Conservation (phyloP, 2,113 vertebrate genomes). For the Gadus macrocephalus region DNA sequence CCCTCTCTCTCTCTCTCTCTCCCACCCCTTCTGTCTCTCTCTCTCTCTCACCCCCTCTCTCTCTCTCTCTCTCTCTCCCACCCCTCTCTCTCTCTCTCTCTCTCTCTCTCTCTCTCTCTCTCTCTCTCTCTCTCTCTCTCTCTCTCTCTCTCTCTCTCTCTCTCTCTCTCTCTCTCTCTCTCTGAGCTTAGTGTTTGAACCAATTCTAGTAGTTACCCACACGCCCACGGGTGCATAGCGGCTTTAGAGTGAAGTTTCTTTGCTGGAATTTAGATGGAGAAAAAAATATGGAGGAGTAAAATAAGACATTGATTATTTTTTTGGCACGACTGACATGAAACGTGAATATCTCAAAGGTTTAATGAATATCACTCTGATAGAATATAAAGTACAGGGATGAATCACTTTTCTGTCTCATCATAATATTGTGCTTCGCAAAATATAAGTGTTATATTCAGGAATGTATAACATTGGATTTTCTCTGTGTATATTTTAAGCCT, state of each 20-base stretch:
- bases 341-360: too few relatives aligned
- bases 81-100: not conserved
- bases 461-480: too few relatives aligned
- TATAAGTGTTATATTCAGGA: too few relatives aligned
- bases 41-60: too few relatives aligned
- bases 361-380: too few relatives aligned
- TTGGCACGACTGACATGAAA: not conserved
- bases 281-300: constrained; percentile 8
- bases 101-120: not conserved
- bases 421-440: too few relatives aligned
- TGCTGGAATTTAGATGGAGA: constrained; percentile 37
- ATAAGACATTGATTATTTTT: constrained; percentile 4
- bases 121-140: not conserved
- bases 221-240: constrained; percentile 31
- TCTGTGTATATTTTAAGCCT: too few relatives aligned
- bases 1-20: too few relatives aligned
- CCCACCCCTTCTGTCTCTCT: not conserved
- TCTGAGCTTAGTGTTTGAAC: constrained; percentile 40
- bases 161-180: not conserved
- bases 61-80: too few relatives aligned
- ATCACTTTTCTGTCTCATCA: too few relatives aligned
- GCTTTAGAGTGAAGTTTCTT: constrained; percentile 46
- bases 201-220: constrained; percentile 38
- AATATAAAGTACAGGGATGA: too few relatives aligned
- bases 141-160: not conserved